Base-by-base conservation (phyloP, 2,113 vertebrate species). In the Marmota monax region DNA sequence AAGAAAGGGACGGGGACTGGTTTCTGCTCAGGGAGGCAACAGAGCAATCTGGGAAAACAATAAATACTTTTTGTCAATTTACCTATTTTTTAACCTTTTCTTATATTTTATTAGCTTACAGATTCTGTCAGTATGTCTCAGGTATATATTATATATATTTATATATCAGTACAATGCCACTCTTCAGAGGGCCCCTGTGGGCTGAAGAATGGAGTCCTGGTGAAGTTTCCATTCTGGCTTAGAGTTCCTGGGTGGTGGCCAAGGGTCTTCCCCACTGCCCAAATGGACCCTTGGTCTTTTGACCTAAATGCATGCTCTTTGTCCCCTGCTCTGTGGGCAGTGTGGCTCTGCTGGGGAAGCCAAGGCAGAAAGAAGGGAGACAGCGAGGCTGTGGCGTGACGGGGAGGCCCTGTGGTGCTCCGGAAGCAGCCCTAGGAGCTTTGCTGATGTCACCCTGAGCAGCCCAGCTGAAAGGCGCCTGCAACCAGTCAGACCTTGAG, bases 41-140 rank as follows among this genome's bases (percentile, higher is more conserved):
- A 98, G 98, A 99, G 98, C 98, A 98, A 98, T 96, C 98, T 98
- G 99, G 99, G 98, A 98, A 93, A 98, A 99, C 98, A 99, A 99
- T 99, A 99, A 99, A 99, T 99, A 99, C 98, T 98, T 98, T 98
- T 88, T 98, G 98, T 99, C 98, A 99, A 99, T 99, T 98, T 99
- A 98, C 99, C 97, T 98, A 96, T 77, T 92, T 58, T 97, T 96
- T 95, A 61, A 95, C 88, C 98, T 99, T 98, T 98, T 98, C 98
- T 98, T 99, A 97, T 98, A 98, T 98, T 98, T 98, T 87, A 94
- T 98, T 99, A 99, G 99, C 99, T 99, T 99, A 99, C 99, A 98
- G 98, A 98, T 98, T 98, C 99, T 98, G 97, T 98, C 98, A 98
- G 98, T 99, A 99, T 98, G 98, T 98, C 98, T 98, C 91, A 78